Evolutionary conservation across 2,888 invertebrate genomes (phyloP), one percentile per base, ranked within the genome.

Genomic region (Andrena flavipes): DNA sequence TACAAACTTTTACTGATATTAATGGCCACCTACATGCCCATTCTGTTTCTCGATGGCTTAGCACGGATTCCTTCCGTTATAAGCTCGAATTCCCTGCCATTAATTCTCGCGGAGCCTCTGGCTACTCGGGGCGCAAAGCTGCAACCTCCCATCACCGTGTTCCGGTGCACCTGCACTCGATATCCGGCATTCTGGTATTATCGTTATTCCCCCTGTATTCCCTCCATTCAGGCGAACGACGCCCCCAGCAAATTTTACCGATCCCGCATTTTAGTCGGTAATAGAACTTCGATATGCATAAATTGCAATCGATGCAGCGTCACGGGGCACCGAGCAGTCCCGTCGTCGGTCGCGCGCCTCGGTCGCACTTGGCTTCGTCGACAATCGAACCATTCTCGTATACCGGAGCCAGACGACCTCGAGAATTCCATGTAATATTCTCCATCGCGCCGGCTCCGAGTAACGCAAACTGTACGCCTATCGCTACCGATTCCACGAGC

Each of bases 81-180:
- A 88, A 87, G 80, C 87, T 89, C 87, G 86, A 88, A 90, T 89
- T 86, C 88, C 80, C 87, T 68, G 82, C 86, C 87, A 88, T 89
- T 89, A 89, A 84, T 89, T 84, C 77, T 78, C 81, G 16, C 71
- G 72, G 48, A 59, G 70, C 73, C 74, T 72, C 84, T 75, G 81
- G 67, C 71, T 56, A 71, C 63, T 82, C 72, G 78, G 33, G 59
- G 80, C 74, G 64, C 80, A 73, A 75, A 67, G 69, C 82, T 77
- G 74, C 73, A 71, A 35, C 65, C 84, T 60, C 76, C 77, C 76
- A 62, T 71, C 69, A 20, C 74, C 73, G 35, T 70, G 51, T 84
- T 86, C 83, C 77, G 72, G 69, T 78, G 71, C 88, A 85, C 85
- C 88, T 85, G 88, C 78, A 86, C 84, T 86, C 88, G 84, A 88